phyloP scores from a whole-genome alignment of 1,140 invertebrate genomes.

The Heliothis virescens region DNA sequence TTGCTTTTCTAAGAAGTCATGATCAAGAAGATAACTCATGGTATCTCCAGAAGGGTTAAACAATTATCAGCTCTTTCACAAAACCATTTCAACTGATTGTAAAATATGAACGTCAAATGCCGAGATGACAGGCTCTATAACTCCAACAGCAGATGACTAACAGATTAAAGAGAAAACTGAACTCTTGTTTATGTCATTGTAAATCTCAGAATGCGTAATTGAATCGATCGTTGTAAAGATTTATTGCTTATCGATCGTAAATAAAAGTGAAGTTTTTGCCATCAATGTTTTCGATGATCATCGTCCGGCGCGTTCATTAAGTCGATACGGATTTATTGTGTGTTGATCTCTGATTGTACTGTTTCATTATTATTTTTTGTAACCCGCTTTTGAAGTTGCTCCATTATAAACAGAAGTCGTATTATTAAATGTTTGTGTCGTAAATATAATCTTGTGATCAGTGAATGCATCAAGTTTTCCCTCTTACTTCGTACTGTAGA shows the following conservation, averaged over 20 bases:
- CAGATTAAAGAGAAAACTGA: constrained; percentile 34
- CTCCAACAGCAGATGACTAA: not conserved
- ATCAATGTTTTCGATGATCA: constrained; percentile 8
- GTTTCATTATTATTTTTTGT: not conserved
- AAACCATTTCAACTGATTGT: not conserved
- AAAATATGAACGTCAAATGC: not conserved
- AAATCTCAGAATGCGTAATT: constrained; percentile 36
- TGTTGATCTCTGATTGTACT: not conserved
- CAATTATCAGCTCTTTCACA: too few species aligned
- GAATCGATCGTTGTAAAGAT: constrained; percentile 37
- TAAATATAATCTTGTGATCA: constrained; percentile 2
- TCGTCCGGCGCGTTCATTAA: not conserved
- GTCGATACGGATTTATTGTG: constrained; percentile 2
- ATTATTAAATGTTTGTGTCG: not conserved
- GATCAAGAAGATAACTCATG: too few species aligned
- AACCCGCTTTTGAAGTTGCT: not conserved
- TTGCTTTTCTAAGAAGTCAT: too few species aligned
- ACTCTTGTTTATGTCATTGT: constrained; percentile 20
- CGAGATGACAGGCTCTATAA: constrained; percentile 8
- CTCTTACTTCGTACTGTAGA: constrained; percentile 2
- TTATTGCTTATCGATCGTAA: constrained; percentile 24
- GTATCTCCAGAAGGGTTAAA: too few species aligned
- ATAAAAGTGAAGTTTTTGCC: constrained; percentile 22
- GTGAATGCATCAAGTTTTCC: not conserved
- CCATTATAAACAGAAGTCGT: not conserved